A percentile compares a stretch with the other conserved stretches of the same genome.
Conservation (phyloP, 2,797 vertebrate genomes). For the Lagorchestes hirsutus region DNA sequence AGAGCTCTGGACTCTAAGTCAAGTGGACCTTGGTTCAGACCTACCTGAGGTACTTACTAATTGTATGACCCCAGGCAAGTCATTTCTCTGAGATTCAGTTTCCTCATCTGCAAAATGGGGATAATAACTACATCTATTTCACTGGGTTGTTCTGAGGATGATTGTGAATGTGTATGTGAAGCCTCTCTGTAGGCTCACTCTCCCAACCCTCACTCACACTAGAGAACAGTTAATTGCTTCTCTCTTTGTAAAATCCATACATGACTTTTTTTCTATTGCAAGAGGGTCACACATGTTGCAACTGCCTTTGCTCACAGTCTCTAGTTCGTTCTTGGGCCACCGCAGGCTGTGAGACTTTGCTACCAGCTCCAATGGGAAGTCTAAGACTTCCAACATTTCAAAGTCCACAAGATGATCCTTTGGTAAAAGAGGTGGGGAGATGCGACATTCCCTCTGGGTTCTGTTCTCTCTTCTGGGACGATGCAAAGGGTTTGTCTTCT, state of each 20-base stretch:
- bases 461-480: neutral
- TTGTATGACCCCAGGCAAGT: neutral
- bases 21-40: neutral
- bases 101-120: neutral
- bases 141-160: neutral
- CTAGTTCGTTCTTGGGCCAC: neutral
- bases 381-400: neutral
- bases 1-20: neutral
- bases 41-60: neutral
- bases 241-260: neutral
- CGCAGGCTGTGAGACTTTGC: neutral
- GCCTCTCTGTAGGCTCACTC: neutral
- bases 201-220: neutral
- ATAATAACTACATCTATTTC: neutral
- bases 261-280: neutral
- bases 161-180: neutral
- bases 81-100: neutral
- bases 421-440: neutral
- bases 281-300: neutral
- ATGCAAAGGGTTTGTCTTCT: neutral
- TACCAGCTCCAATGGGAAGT: neutral
- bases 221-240: neutral
- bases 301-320: neutral
- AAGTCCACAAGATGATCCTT: neutral
- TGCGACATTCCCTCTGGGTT: neutral